These are phyloP conservation scores for Neoascia interrupta DNA, from an alignment of 2,888 invertebrate genomes.

Conservation along the genomic window DNA sequence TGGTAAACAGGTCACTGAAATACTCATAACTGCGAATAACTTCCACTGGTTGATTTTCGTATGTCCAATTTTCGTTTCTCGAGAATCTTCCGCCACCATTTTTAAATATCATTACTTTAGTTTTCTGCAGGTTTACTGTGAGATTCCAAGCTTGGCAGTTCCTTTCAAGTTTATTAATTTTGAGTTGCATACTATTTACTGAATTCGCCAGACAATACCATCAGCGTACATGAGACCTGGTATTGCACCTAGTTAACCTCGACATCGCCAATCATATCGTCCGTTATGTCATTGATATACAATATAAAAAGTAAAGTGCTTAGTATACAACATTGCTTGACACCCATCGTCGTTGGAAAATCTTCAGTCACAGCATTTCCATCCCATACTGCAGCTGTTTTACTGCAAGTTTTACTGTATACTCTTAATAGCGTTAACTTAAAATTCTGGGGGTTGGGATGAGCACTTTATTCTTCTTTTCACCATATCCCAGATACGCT, in stretches of 20 bases:
- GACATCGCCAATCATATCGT: neutral
- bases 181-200: neutral
- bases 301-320: neutral
- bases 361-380: neutral
- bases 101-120: too few relatives aligned
- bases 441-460: too few relatives aligned
- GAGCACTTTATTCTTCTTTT: too few relatives aligned
- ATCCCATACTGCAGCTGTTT: too few relatives aligned
- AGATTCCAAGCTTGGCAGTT: neutral
- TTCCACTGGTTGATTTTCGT: neutral
- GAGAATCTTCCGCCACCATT: neutral
- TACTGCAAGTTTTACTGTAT: conserved; percentile 4
- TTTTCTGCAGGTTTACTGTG: neutral
- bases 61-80: neutral
- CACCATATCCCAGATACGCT: too few relatives aligned
- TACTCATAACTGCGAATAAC: neutral
- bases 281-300: neutral
- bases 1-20: neutral
- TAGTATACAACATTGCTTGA: neutral
- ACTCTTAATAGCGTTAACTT: neutral
- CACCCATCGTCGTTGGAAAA: neutral
- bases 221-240: neutral
- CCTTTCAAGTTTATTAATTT: neutral
- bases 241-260: neutral
- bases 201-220: neutral